Evolutionary conservation across 2,888 invertebrate species (phyloP).

Genomic region (Parelbella ahira): DNA sequence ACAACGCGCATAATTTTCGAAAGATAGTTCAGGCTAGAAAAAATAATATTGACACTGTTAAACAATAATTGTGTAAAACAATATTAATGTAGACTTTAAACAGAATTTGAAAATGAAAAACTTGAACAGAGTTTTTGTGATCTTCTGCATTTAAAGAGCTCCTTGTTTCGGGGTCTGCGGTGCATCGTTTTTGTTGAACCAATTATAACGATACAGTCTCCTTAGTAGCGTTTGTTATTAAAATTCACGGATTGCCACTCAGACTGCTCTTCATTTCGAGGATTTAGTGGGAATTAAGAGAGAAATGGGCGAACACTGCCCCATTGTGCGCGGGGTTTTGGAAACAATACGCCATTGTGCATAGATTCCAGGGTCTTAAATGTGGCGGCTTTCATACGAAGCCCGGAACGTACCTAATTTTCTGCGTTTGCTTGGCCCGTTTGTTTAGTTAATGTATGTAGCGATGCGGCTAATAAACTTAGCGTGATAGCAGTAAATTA

Average conservation of each 20-base stretch:
- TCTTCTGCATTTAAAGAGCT: conserved; percentile 9
- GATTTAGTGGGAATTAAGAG: conserved; percentile 63
- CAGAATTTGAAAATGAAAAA: too few relatives aligned
- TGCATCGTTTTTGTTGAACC: conserved; percentile 52
- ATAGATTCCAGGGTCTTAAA: conserved; percentile 36
- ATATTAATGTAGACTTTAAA: too few relatives aligned
- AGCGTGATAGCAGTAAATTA: conserved; percentile 19
- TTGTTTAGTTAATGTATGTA: conserved; percentile 24
- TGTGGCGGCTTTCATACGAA: conserved; percentile 36
- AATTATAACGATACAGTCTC: conserved; percentile 59
- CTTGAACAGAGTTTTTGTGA: too few relatives aligned
- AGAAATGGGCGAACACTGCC: conserved; percentile 53
- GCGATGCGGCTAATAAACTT: conserved; percentile 22
- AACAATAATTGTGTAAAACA: too few relatives aligned
- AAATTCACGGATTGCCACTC: conserved; percentile 63
- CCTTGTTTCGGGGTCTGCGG: conserved; percentile 8
- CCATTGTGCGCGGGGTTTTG: conserved; percentile 53
- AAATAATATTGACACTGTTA: too few relatives aligned
- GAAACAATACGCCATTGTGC: conserved; percentile 67
- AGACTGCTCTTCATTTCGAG: conserved; percentile 55
- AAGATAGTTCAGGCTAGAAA: too few relatives aligned
- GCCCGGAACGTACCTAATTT: conserved; percentile 23
- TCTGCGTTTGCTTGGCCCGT: conserved; percentile 18
- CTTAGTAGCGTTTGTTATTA: conserved; percentile 46
- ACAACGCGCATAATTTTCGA: too few relatives aligned